phyloP scores from a whole-genome alignment of 1,140 invertebrate species.

The Bombus waltoni region DNA sequence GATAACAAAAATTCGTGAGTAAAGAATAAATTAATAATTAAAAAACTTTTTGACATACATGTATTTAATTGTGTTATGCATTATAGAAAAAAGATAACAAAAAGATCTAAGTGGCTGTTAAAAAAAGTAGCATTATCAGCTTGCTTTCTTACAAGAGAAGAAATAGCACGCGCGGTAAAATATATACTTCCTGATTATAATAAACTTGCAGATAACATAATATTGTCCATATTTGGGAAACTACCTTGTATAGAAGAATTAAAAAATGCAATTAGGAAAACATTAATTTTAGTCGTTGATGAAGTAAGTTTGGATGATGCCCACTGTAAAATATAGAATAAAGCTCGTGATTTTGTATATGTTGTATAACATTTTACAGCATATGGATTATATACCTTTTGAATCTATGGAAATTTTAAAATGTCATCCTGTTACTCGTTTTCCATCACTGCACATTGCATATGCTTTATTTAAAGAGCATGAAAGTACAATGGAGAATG shows the following conservation, averaged over 20 bases:
- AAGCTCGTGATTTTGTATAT: slow-evolving; percentile 23
- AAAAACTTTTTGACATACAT: slow-evolving; percentile 8
- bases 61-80: slow-evolving; percentile 38
- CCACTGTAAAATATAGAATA: not conserved
- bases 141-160: slow-evolving; percentile 72
- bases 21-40: slow-evolving; percentile 18
- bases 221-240: slow-evolving; percentile 76
- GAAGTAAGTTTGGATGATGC: slow-evolving; percentile 81
- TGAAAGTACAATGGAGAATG: slow-evolving; percentile 83
- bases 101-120: slow-evolving; percentile 80
- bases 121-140: slow-evolving; percentile 80
- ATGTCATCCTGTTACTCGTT: slow-evolving; percentile 86
- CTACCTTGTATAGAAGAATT: slow-evolving; percentile 78
- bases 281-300: slow-evolving; percentile 86
- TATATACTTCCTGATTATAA: slow-evolving; percentile 79
- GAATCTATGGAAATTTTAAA: slow-evolving; percentile 87
- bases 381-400: slow-evolving; percentile 89
- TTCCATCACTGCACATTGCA: slow-evolving; percentile 89
- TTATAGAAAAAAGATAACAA: slow-evolving; percentile 75
- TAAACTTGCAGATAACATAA: slow-evolving; percentile 80
- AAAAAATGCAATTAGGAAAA: slow-evolving; percentile 82
- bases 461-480: slow-evolving; percentile 86
- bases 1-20: slow-evolving; percentile 79
- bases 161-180: slow-evolving; percentile 81
- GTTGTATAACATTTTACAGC: slow-evolving; percentile 80